These are phyloP conservation scores for Caenorhabditis zanzibari DNA, from an alignment of 2,888 invertebrate species.

Conservation along the genomic window DNA sequence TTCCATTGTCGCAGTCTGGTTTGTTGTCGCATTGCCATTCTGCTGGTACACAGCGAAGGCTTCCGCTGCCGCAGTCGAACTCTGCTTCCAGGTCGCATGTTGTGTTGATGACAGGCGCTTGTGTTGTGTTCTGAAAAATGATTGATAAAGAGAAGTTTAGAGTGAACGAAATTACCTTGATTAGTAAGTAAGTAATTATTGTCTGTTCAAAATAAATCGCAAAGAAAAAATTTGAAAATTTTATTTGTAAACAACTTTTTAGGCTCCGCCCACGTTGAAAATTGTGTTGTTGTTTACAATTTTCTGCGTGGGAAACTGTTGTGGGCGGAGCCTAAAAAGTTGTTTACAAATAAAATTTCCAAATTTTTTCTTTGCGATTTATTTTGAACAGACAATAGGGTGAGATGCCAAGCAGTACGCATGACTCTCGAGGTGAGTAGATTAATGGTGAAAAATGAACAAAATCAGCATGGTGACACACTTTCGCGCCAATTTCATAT, in stretches of 20 bases:
- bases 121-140: slow-evolving; percentile 33
- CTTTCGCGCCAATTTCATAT: slow-evolving; percentile 2
- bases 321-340: no score
- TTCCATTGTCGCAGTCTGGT: slow-evolving; percentile 66
- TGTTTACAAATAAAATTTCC: no score
- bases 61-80: slow-evolving; percentile 56
- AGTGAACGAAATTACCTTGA: slow-evolving; percentile 22
- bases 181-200: slow-evolving; percentile 48
- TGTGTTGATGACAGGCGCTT: slow-evolving; percentile 46
- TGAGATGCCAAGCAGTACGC: slow-evolving; percentile 55
- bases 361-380: no score
- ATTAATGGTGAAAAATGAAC: slow-evolving; percentile 6
- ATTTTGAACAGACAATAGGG: no score
- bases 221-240: no score
- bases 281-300: no score
- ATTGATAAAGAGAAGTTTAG: neutral
- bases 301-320: no score
- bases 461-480: neutral
- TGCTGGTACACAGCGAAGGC: slow-evolving; percentile 68
- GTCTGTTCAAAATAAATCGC: no score
- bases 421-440: slow-evolving; percentile 57
- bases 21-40: slow-evolving; percentile 74
- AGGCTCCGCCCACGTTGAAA: no score
- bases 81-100: slow-evolving; percentile 47
- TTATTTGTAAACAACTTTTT: no score